phyloP scores from a whole-genome alignment of 2,888 invertebrate species.

The Cantharis rufa region DNA sequence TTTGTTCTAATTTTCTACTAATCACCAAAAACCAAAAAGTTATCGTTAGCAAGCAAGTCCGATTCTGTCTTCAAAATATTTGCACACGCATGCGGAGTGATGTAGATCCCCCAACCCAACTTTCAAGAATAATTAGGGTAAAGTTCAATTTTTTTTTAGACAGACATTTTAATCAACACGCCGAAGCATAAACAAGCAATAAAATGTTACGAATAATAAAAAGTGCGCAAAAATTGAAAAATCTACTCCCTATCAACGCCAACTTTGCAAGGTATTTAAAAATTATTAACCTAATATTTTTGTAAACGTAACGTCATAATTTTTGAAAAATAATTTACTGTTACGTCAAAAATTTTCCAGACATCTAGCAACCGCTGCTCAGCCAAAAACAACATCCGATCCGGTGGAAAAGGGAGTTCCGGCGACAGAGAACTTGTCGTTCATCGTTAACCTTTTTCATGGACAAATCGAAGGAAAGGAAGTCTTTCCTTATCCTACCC shows the following conservation, averaged over 20 bases:
- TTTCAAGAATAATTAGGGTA: neutral
- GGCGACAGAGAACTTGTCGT: constrained; percentile 60
- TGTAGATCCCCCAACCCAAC: neutral
- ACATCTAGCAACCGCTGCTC: neutral
- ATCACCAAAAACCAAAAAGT: too few species aligned
- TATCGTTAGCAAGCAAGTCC: neutral
- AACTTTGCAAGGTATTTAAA: neutral
- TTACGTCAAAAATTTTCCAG: neutral
- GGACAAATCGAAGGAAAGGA: constrained; percentile 77
- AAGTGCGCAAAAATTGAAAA: neutral
- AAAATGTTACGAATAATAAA: neutral
- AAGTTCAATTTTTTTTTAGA: neutral
- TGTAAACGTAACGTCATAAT: neutral
- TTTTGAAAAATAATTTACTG: neutral
- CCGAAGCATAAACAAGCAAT: neutral
- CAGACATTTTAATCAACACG: neutral
- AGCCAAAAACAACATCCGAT: neutral
- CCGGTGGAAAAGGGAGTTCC: neutral
- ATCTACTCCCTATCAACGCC: neutral
- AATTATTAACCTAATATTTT: neutral
- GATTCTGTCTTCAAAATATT: neutral
- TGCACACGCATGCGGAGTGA: neutral
- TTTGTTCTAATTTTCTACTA: too few species aligned
- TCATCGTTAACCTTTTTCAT: constrained; percentile 85
- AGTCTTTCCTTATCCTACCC: constrained; percentile 89